Evolutionary conservation across 2,888 invertebrate species (phyloP), one percentile per base, ranked within the genome.

Genomic region (Theretra japonica): DNA sequence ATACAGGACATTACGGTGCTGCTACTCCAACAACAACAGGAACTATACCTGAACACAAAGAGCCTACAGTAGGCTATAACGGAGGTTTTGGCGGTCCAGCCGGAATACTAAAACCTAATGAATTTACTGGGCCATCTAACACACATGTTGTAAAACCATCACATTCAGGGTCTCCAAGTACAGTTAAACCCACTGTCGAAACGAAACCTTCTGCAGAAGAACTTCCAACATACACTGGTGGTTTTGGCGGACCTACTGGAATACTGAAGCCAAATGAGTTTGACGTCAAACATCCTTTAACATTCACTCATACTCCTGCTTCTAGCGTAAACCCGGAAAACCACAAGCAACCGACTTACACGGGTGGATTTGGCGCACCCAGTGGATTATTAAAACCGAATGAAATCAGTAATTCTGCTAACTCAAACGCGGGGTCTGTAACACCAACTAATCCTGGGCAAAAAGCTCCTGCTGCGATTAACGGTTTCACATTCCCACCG

Each of bases 31-130:
- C 65, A 21, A 48, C 65, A 65, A 48, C 65, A 6, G 65, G 21
- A 65, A 48, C 15, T 5, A 65, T 60, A 23, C 30, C 53, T 53
- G 60, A 53, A 50, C 75, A 82, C 23, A 83, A 85, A 57, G 71
- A 76, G 21, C 81, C 83, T 48, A n/a, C 76, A 41, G 48, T 5
- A 5, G 23, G 15, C 11, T 88, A 90, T 72, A 79, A 78, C 21
- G 87, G 85, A 62, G 86, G 86, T 17, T 89, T 90, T 75, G 88
- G 88, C 33, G 90, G 86, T n/a, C 83, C 86, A 33, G 65, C 80
- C 23, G 89, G 87, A 30, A 74, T 89, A 72, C 79, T 89, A 65
- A 88, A 85, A 75, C 88, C 88, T n/a, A 82, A 86, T 76, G 87
- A 88, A 69, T 83, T 79, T 72, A 79, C 70, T 75, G 73, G 79